Conservation (phyloP, 2,888 invertebrate genomes). For the Dynastes grantii region DNA sequence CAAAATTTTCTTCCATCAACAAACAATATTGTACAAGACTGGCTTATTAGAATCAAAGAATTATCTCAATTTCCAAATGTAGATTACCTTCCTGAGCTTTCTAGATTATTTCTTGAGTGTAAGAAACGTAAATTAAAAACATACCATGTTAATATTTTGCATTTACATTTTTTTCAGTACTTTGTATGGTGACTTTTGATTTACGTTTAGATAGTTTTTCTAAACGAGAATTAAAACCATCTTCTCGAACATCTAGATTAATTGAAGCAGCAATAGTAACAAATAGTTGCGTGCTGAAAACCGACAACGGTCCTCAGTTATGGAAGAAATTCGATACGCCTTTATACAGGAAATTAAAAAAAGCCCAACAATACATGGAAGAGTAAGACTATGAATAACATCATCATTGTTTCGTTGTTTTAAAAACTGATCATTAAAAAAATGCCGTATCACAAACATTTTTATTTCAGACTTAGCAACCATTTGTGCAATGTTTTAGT, state of each 20-base stretch:
- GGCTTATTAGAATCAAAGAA: constrained; percentile 73
- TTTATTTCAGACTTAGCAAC: neutral
- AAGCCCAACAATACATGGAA: constrained; percentile 83
- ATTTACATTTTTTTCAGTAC: constrained; percentile 73
- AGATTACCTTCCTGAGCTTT: constrained; percentile 81
- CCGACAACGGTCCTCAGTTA: constrained; percentile 80
- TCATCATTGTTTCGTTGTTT: neutral
- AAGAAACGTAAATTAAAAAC: constrained; percentile 63
- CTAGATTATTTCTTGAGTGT: constrained; percentile 87
- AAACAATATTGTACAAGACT: constrained; percentile 79
- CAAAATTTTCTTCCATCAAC: constrained; percentile 77
- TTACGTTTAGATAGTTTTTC: constrained; percentile 80
- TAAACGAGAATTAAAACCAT: constrained; percentile 72
- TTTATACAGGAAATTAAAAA: constrained; percentile 78
- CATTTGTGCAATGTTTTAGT: constrained; percentile 66
- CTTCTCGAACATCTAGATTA: constrained; percentile 79
- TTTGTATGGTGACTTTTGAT: constrained; percentile 82
- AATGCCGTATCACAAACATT: neutral
- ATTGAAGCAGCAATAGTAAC: constrained; percentile 83
- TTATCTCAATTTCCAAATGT: constrained; percentile 65
- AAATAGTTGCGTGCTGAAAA: constrained; percentile 79
- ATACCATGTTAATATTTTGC: too few species aligned
- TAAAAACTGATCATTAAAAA: too few species aligned
- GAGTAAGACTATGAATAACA: constrained; percentile 66
- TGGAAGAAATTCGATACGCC: constrained; percentile 85